Percentiles rank a stretch among this genome's conserved stretches.
These are phyloP conservation scores for Drosophila elegans DNA, from an alignment of 1,140 invertebrate species.

Conservation along the genomic window DNA sequence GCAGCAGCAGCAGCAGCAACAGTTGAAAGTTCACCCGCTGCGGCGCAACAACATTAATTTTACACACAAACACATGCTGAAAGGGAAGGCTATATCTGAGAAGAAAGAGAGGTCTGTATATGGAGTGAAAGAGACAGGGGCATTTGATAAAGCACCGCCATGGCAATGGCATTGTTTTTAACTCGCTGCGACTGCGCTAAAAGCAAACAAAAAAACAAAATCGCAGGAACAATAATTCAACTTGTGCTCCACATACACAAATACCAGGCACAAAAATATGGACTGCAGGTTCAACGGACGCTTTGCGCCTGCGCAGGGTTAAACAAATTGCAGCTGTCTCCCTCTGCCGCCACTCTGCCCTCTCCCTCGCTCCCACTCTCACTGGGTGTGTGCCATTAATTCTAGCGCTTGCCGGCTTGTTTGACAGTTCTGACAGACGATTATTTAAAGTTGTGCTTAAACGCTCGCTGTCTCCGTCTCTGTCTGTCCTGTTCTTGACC, in stretches of 20 bases:
- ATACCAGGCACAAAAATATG: constrained; percentile 6
- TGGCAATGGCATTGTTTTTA: constrained; percentile 81
- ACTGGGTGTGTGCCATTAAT: constrained; percentile 77
- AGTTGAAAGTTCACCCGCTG: constrained; percentile 84
- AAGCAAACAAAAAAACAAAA: constrained; percentile 48
- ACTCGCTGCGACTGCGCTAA: constrained; percentile 76
- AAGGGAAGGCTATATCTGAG: constrained; percentile 5
- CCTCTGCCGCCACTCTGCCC: constrained; percentile 1
- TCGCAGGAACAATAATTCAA: constrained; percentile 82
- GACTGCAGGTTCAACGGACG: constrained; percentile 77
- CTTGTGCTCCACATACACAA: constrained; percentile 64
- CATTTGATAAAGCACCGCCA: constrained; percentile 72
- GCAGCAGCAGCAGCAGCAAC: constrained; percentile 65
- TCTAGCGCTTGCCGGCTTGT: constrained; percentile 85
- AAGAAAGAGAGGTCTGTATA: background rate
- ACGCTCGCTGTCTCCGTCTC: constrained; percentile 38
- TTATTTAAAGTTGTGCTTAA: constrained; percentile 85
- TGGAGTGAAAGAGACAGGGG: constrained; percentile 20
- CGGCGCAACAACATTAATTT: constrained; percentile 80
- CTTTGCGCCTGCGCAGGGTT: constrained; percentile 77
- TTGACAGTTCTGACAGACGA: constrained; percentile 85
- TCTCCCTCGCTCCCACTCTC: constrained; percentile 17
- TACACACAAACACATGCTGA: constrained; percentile 55
- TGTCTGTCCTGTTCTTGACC: constrained; percentile 18
- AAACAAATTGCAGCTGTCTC: constrained; percentile 70